Evolutionary conservation across 2,797 vertebrate genomes (phyloP).

Genomic region (Simalia tracyae): DNA sequence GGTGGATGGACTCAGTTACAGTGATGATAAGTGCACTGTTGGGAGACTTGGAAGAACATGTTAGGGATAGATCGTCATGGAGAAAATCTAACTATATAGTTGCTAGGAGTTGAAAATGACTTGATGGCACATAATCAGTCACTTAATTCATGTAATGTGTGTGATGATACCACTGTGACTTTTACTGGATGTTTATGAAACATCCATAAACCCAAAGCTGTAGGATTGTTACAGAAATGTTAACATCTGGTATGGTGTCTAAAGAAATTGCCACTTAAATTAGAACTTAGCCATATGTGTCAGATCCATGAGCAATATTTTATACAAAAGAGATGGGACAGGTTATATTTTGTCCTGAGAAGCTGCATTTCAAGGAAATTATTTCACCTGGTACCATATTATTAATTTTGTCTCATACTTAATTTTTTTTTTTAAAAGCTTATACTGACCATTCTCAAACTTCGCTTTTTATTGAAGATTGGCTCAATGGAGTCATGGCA

Average conservation of each 20-base stretch:
- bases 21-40: too few species aligned
- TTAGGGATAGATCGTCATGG: too few species aligned
- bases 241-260: conserved; percentile 65
- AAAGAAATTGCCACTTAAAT: conserved; percentile 75
- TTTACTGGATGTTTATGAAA: background rate
- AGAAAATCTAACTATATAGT: background rate
- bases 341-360: conserved; percentile 71
- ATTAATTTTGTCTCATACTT: conserved; percentile 52
- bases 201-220: background rate
- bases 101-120: background rate
- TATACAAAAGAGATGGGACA: conserved; percentile 71
- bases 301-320: conserved; percentile 73
- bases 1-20: too few species aligned
- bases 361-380: conserved; percentile 63
- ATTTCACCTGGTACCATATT: conserved; percentile 57
- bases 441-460: background rate
- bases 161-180: background rate
- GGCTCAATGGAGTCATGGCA: background rate
- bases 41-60: too few species aligned
- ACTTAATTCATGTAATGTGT: background rate
- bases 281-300: conserved; percentile 76
- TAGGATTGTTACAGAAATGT: background rate
- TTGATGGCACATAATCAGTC: background rate
- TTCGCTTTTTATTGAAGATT: background rate
- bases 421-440: conserved; percentile 30